A percentile compares a stretch with the other conserved stretches of the same genome.
Evolutionary conservation across 2,888 invertebrate genomes (phyloP).

Genomic region (Drosophila pegasa): DNA sequence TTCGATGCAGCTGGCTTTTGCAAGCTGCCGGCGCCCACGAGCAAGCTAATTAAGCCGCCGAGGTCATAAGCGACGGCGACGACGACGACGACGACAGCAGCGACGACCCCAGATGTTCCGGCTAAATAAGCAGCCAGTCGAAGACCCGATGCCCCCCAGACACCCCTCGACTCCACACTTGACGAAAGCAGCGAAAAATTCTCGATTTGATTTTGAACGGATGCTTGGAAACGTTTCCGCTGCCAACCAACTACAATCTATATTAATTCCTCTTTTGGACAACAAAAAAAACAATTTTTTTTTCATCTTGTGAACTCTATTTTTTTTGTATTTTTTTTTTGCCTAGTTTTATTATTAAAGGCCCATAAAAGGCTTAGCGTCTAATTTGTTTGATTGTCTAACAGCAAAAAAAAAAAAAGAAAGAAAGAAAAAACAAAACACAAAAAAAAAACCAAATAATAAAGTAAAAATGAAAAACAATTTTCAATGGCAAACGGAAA

Average conservation of each 20-base stretch:
- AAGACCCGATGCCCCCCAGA: slow-evolving; percentile 10
- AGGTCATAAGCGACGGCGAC: slow-evolving; percentile 73
- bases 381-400: slow-evolving; percentile 79
- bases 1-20: slow-evolving; percentile 94
- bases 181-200: slow-evolving; percentile 23
- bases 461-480: slow-evolving; percentile 52
- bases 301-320: slow-evolving; percentile 24
- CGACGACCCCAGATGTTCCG: slow-evolving; percentile 53
- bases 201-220: slow-evolving; percentile 50
- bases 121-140: slow-evolving; percentile 39
- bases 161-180: slow-evolving; percentile 2
- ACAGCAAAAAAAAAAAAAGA: slow-evolving; percentile 58
- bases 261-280: slow-evolving; percentile 72
- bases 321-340: slow-evolving; percentile 47
- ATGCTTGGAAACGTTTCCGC: slow-evolving; percentile 64
- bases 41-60: slow-evolving; percentile 90
- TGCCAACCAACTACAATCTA: slow-evolving; percentile 52
- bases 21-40: slow-evolving; percentile 92
- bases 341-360: slow-evolving; percentile 69
- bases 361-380: slow-evolving; percentile 71
- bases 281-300: slow-evolving; percentile 26
- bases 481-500: slow-evolving; percentile 75
- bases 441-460: slow-evolving; percentile 17
- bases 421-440: slow-evolving; percentile 41
- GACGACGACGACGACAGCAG: slow-evolving; percentile 11